Percentiles rank a stretch among this genome's conserved stretches.
Conservation (phyloP, 2,888 invertebrate genomes). For the Hypsopygia costalis region DNA sequence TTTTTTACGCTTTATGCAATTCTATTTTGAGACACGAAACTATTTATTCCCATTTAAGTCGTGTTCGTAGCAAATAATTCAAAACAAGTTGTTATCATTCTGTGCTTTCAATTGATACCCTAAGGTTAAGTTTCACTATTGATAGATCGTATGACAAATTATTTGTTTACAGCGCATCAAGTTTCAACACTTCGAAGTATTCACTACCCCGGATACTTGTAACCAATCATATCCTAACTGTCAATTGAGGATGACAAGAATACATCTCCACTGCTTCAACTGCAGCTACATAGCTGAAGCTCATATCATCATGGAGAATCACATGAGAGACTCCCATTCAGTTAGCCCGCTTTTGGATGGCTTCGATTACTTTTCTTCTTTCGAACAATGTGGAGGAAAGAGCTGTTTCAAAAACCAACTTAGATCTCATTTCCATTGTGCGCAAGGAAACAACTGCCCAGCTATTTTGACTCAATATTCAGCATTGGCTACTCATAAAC, state of each 20-base stretch:
- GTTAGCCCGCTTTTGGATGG: conserved; percentile 90
- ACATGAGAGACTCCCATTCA: conserved; percentile 92
- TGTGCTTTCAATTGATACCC: no score
- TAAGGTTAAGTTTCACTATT: no score
- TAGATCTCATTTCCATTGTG: conserved; percentile 71
- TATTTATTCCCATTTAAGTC: no score
- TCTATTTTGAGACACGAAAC: no score
- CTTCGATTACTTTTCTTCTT: conserved; percentile 88
- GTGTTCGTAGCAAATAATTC: no score
- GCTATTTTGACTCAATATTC: conserved; percentile 75
- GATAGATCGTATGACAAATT: not conserved
- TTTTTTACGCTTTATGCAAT: no score
- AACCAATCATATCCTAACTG: conserved; percentile 85
- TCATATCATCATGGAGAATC: conserved; percentile 88
- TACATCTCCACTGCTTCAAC: conserved; percentile 93
- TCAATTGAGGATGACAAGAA: conserved; percentile 82
- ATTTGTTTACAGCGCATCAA: conserved; percentile 69
- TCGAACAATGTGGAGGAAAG: conserved; percentile 71
- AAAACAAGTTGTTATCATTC: no score
- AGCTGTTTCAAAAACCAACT: conserved; percentile 74
- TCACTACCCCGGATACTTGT: conserved; percentile 83
- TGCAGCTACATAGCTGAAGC: conserved; percentile 92
- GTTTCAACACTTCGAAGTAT: conserved; percentile 83
- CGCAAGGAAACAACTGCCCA: conserved; percentile 71
- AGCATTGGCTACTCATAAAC: conserved; percentile 71